A percentile compares a stretch with the other conserved stretches of the same genome.
These are phyloP conservation scores for Cyprinodon brontotheroides DNA, from an alignment of 2,113 vertebrate species.

Conservation along the genomic window DNA sequence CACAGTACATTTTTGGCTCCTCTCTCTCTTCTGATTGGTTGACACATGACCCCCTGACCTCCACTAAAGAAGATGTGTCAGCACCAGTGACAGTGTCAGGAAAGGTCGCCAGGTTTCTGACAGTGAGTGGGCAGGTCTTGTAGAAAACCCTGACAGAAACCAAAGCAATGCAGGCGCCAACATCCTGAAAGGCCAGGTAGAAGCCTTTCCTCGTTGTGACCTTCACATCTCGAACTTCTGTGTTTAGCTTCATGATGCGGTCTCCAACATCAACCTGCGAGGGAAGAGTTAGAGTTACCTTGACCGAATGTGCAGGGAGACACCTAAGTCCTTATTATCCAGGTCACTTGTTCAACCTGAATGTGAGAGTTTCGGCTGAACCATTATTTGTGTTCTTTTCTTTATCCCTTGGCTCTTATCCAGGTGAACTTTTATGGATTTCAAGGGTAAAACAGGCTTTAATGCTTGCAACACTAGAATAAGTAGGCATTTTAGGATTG, in stretches of 20 bases:
- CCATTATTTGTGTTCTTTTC: slow-evolving; percentile 32
- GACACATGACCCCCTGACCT: slow-evolving; percentile 97
- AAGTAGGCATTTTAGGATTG: slow-evolving; percentile 19
- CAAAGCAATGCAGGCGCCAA: slow-evolving; percentile 95
- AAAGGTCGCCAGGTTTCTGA: slow-evolving; percentile 95
- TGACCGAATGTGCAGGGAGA: slow-evolving; percentile 32
- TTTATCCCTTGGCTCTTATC: slow-evolving; percentile 38
- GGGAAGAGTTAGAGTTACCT: slow-evolving; percentile 1
- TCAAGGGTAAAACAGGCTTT: slow-evolving; percentile 39
- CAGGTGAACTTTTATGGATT: slow-evolving; percentile 43
- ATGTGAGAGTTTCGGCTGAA: slow-evolving; percentile 35
- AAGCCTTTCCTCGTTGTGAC: slow-evolving; percentile 92
- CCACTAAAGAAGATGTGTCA: slow-evolving; percentile 95
- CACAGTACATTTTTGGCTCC: slow-evolving; percentile 99
- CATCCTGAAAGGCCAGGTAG: slow-evolving; percentile 98
- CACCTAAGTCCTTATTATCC: slow-evolving; percentile 26
- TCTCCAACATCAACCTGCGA: slow-evolving; percentile 92
- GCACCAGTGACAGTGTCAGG: slow-evolving; percentile 93
- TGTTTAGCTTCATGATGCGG: slow-evolving; percentile 98
- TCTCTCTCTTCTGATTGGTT: slow-evolving; percentile 97
- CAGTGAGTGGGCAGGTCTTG: slow-evolving; percentile 94
- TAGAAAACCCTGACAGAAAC: slow-evolving; percentile 97
- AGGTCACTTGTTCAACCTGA: slow-evolving; percentile 29
- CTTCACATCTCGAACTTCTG: slow-evolving; percentile 93
- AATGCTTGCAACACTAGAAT: slow-evolving; percentile 29